These are phyloP conservation scores for Cygnus olor DNA, from an alignment of 2,797 vertebrate species.

Conservation along the genomic window DNA sequence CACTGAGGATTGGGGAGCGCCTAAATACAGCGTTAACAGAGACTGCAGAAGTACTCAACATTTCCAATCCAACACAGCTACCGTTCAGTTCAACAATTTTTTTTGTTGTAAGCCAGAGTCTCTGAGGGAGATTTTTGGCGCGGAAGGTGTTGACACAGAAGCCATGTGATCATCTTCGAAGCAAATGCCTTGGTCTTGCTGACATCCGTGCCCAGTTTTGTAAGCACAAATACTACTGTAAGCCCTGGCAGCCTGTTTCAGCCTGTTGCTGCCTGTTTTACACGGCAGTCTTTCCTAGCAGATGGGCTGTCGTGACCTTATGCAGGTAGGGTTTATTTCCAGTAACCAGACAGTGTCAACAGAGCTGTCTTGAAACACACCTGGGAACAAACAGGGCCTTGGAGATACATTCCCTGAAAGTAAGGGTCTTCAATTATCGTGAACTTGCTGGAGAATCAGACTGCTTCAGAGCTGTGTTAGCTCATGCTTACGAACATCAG, in stretches of 20 bases:
- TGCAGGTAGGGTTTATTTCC: background rate
- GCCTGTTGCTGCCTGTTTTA: background rate
- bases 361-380: background rate
- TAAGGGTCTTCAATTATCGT: background rate
- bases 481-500: background rate
- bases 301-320: background rate
- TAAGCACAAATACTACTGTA: background rate
- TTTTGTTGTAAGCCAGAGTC: background rate
- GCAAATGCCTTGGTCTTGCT: background rate
- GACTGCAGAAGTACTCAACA: background rate
- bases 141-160: background rate
- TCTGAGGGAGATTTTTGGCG: background rate
- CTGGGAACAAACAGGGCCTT: background rate
- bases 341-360: background rate
- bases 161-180: background rate
- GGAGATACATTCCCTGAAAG: background rate
- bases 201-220: background rate
- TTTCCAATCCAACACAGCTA: background rate
- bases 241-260: background rate
- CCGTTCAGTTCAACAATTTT: background rate
- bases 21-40: background rate
- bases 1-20: background rate
- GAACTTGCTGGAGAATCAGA: background rate
- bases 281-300: background rate
- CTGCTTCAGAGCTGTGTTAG: background rate